A percentile compares a stretch with the other conserved stretches of the same genome.
These are phyloP conservation scores for Salticus scenicus DNA, from an alignment of 2,888 invertebrate species.

Conservation along the genomic window DNA sequence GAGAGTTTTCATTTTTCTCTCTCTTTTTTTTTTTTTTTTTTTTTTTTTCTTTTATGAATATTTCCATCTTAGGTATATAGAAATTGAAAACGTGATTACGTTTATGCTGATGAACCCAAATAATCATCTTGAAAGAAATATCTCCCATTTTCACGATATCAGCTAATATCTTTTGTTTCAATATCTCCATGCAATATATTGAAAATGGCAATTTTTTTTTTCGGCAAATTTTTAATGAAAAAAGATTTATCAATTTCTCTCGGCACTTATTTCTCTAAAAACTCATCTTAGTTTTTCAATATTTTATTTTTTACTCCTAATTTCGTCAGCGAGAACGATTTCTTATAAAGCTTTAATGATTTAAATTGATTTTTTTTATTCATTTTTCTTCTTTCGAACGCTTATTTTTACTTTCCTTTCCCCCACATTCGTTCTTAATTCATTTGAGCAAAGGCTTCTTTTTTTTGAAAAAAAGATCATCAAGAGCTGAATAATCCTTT, in stretches of 20 bases:
- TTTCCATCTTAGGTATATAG: not conserved
- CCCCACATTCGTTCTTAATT: not conserved
- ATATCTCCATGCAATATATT: constrained; percentile 34
- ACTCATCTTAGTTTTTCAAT: not conserved
- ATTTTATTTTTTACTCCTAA: constrained; percentile 29
- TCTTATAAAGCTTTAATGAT: constrained; percentile 56
- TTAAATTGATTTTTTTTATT: constrained; percentile 56
- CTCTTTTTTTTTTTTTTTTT: no score
- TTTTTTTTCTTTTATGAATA: not conserved
- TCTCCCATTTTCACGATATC: constrained; percentile 45
- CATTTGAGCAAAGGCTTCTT: constrained; percentile 32
- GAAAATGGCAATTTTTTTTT: constrained; percentile 46
- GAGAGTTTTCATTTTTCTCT: no score
- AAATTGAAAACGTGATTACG: constrained; percentile 22
- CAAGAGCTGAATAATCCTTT: constrained; percentile 44
- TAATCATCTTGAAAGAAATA: constrained; percentile 49
- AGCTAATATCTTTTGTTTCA: constrained; percentile 61
- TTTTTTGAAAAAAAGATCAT: constrained; percentile 57
- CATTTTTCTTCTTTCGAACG: not conserved
- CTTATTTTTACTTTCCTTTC: constrained; percentile 29
- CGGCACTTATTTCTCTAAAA: constrained; percentile 11
- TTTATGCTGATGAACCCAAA: constrained; percentile 61
- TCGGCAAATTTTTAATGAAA: constrained; percentile 51
- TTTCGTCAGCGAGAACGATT: constrained; percentile 49
- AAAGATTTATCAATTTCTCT: constrained; percentile 43